Evolutionary conservation across 2,113 vertebrate genomes (phyloP), one percentile per base, ranked within the genome.

Genomic region (Platysteira castanea): DNA sequence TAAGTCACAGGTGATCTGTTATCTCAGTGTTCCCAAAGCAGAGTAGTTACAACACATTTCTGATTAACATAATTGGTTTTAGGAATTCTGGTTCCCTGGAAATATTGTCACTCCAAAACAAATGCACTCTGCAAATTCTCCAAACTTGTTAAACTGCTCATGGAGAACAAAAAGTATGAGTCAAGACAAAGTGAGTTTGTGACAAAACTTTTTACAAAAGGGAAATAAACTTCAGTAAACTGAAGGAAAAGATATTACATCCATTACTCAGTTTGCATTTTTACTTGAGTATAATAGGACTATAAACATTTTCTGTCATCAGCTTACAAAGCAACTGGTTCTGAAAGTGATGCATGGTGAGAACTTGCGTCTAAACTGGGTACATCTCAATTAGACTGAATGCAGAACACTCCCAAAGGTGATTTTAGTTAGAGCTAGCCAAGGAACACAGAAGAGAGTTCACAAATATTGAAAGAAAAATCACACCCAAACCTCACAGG

Each of bases 231-330:
- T 69, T 37, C 78, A 94, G n/a, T 87, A 93, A 96, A 79, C 46
- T 0, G 0, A 90, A 94, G 65, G 76, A 69, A 93, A 92, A 94
- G 21, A 81, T 92, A 89, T 75, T 94, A 31, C 49, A 69, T 73
- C 92, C 68, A 69, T 92, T 94, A 93, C 53, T 95, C 83, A 71
- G 73, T 94, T 92, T 7, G 1, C 77, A 73, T 95, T 95, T 94
- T 96, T 73, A 78, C 77, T 92, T 0, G 0, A 87, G 37, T 94
- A 79, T 93, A 94, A 94, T 92, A 71, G 92, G 67, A 75, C 57
- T 96, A 91, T 95, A 96, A 93, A 88, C 74, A 79, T 94, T 89
- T 96, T 96, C 90, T 96, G 90, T 96, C 95, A 93, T 84, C 90
- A 95, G n/a, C 69, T 94, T 93, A 91, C 76, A 93, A 95, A 95